These are phyloP conservation scores for Brachionus sp. DNA, from an alignment of 1,140 invertebrate genomes.

Conservation along the genomic window DNA sequence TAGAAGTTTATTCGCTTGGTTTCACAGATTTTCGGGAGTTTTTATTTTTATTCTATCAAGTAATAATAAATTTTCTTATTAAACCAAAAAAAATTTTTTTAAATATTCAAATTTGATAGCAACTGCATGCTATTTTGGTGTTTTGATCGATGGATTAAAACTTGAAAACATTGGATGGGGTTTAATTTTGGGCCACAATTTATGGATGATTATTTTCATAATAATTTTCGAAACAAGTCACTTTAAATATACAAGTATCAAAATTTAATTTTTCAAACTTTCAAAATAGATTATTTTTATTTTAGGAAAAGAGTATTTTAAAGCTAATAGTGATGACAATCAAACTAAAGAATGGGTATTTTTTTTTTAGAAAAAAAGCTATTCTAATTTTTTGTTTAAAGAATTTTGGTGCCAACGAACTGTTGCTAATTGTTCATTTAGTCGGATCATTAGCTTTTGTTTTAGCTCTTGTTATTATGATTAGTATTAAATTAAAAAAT, in stretches of 20 bases:
- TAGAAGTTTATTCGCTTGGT: not conserved
- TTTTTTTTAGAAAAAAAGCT: not conserved
- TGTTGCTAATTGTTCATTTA: not conserved
- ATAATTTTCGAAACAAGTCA: not conserved
- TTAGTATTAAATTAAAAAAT: not conserved
- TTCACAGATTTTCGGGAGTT: slow-evolving; percentile 21
- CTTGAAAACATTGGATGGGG: slow-evolving; percentile 22
- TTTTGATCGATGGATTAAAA: not conserved
- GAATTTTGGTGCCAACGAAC: not conserved
- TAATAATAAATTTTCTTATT: no score
- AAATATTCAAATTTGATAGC: not conserved
- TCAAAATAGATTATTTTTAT: not conserved
- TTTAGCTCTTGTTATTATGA: not conserved
- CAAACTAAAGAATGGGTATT: not conserved
- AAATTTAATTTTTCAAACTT: not conserved
- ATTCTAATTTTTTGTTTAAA: not conserved
- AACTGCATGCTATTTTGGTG: not conserved
- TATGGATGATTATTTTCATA: slow-evolving; percentile 12
- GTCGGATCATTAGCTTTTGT: slow-evolving; percentile 19
- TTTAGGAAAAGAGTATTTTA: not conserved
- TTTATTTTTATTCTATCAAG: not conserved
- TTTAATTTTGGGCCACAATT: not conserved
- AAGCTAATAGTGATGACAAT: not conserved
- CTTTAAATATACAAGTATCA: not conserved
- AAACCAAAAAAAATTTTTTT: not conserved